phyloP scores from a whole-genome alignment of 2,888 invertebrate species.

The Drosophila subsilvestris region DNA sequence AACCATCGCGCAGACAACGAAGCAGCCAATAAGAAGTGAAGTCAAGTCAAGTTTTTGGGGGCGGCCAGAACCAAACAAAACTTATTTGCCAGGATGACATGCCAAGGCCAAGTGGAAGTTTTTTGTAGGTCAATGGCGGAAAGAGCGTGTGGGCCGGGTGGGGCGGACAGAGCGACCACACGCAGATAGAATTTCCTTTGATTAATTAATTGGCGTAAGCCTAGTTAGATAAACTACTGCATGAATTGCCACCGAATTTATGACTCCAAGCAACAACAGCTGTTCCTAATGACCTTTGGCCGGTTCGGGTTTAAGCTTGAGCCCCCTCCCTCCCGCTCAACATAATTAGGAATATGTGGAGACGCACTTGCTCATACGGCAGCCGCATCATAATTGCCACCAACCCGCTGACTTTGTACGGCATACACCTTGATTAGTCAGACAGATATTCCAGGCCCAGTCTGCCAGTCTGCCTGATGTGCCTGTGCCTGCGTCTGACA shows the following conservation, averaged over 20 bases:
- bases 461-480: constrained; percentile 2
- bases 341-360: constrained; percentile 13
- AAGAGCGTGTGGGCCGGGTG: constrained; percentile 7
- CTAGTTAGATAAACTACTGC: constrained; percentile 62
- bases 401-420: constrained; percentile 11
- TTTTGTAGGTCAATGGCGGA: constrained; percentile 51
- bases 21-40: constrained; percentile 36
- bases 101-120: constrained; percentile 39
- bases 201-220: constrained; percentile 71
- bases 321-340: neutral
- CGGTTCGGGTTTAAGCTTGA: constrained; percentile 24
- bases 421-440: constrained; percentile 45
- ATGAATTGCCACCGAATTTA: constrained; percentile 54
- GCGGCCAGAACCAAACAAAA: constrained; percentile 18
- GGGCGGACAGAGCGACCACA: neutral
- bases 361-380: constrained; percentile 20
- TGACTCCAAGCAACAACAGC: constrained; percentile 37
- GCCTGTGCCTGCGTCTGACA: neutral
- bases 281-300: constrained; percentile 22
- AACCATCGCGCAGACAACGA: constrained; percentile 35
- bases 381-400: constrained; percentile 43
- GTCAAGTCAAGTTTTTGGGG: constrained; percentile 41
- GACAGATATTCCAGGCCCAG: constrained; percentile 18
- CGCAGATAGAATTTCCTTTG: constrained; percentile 44
- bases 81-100: constrained; percentile 29